These are phyloP conservation scores for Daubentonia madagascariensis DNA, from an alignment of 2,113 vertebrate species.

Conservation along the genomic window DNA sequence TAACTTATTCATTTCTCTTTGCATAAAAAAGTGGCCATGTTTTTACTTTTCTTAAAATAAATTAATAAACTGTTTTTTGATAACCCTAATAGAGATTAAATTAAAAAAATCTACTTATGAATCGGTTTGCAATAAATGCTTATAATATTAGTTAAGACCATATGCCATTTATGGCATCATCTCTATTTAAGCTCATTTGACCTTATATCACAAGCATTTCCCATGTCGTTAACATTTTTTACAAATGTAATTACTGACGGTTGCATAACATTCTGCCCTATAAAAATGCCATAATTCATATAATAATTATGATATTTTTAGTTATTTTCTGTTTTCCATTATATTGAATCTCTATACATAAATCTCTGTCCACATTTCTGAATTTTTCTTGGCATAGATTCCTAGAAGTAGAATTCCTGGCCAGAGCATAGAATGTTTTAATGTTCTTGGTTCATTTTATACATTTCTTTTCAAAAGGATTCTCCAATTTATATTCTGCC, in stretches of 20 bases:
- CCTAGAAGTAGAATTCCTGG: conserved; percentile 39
- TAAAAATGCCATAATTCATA: conserved; percentile 20
- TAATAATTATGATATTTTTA: conserved; percentile 21
- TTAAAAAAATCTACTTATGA: not conserved
- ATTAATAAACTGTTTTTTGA: not conserved
- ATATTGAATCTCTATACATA: conserved; percentile 48
- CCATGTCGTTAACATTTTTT: conserved; percentile 20
- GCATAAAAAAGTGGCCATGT: not conserved
- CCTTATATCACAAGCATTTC: not conserved
- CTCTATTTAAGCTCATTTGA: not conserved
- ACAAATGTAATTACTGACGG: conserved; percentile 29
- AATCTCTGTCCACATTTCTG: conserved; percentile 56
- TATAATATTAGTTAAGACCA: not conserved
- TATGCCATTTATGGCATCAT: not conserved
- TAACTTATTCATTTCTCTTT: not conserved
- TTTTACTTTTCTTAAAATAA: conserved; percentile 10
- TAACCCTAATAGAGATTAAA: conserved; percentile 8
- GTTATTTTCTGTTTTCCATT: conserved; percentile 42
- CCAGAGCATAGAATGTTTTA: conserved; percentile 30
- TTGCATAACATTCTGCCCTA: conserved; percentile 21
- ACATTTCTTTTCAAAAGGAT: conserved; percentile 31
- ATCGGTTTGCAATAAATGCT: not conserved
- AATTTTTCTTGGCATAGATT: conserved; percentile 65
- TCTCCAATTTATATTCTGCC: not conserved
- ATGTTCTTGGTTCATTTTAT: conserved; percentile 37